Conservation (phyloP, 1,140 invertebrate genomes). For the Nasonia vitripennis region DNA sequence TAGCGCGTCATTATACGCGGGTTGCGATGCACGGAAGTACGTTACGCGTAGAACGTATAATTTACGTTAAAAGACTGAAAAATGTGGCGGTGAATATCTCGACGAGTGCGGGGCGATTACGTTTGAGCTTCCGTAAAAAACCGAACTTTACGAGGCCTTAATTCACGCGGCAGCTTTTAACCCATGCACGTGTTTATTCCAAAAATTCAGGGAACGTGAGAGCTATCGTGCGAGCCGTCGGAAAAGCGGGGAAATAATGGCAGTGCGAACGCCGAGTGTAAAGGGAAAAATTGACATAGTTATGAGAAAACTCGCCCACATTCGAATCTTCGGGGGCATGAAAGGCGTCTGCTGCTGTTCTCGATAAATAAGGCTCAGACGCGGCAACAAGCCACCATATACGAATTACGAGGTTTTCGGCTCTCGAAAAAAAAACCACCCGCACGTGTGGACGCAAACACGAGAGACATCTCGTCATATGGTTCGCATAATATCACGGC, state of each 20-base stretch:
- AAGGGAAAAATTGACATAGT: conserved; percentile 34
- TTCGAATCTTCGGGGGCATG: not conserved
- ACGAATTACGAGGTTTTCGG: conserved; percentile 54
- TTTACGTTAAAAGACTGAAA: not conserved
- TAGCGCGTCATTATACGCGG: not conserved
- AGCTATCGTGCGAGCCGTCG: not conserved
- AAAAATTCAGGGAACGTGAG: conserved; percentile 13
- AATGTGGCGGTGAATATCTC: conserved; percentile 2
- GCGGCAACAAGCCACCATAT: conserved; percentile 12
- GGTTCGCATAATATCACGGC: conserved; percentile 59
- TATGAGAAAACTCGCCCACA: conserved; percentile 27
- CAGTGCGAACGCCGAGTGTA: not conserved
- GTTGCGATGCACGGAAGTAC: too few relatives aligned
- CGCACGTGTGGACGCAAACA: conserved; percentile 57
- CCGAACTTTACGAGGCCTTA: not conserved
- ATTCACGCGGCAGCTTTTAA: not conserved
- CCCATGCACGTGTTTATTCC: not conserved
- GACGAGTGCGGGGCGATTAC: not conserved
- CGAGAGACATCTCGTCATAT: conserved; percentile 56
- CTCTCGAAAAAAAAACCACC: conserved; percentile 13
- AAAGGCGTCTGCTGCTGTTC: conserved; percentile 60
- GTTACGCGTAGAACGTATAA: not conserved
- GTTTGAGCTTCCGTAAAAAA: not conserved
- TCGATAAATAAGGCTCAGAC: conserved; percentile 61
- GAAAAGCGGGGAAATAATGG: not conserved